Percentiles rank a stretch among this genome's conserved stretches.
Evolutionary conservation across 2,888 invertebrate species (phyloP).

Genomic region (Syritta pipiens): DNA sequence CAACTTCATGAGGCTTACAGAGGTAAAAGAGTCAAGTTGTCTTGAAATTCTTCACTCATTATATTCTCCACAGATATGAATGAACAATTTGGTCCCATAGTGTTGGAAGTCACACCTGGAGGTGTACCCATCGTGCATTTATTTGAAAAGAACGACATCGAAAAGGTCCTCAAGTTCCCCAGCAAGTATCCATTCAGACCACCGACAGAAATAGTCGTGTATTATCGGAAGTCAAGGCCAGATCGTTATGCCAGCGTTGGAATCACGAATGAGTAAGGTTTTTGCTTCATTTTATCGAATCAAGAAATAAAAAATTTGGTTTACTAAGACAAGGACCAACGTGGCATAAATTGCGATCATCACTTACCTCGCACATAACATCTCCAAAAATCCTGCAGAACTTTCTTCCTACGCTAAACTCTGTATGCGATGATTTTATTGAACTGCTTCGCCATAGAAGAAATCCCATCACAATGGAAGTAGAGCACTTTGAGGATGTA

Average conservation of each 20-base stretch:
- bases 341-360: slow-evolving; percentile 87
- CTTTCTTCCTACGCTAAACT: slow-evolving; percentile 87
- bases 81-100: slow-evolving; percentile 86
- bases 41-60: too few species aligned
- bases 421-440: slow-evolving; percentile 89
- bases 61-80: slow-evolving; percentile 82
- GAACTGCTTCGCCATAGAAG: slow-evolving; percentile 83
- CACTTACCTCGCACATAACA: slow-evolving; percentile 87
- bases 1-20: slow-evolving; percentile 89
- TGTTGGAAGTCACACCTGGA: slow-evolving; percentile 88
- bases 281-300: background rate
- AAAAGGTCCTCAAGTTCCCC: slow-evolving; percentile 86
- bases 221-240: slow-evolving; percentile 86
- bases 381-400: slow-evolving; percentile 87
- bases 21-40: slow-evolving; percentile 81
- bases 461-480: slow-evolving; percentile 80
- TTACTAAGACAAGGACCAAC: slow-evolving; percentile 85
- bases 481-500: slow-evolving; percentile 85
- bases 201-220: slow-evolving; percentile 88
- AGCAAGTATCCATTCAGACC: slow-evolving; percentile 89
- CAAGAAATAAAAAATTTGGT: slow-evolving; percentile 1
- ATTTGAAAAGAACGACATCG: slow-evolving; percentile 86
- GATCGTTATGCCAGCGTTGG: slow-evolving; percentile 91
- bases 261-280: slow-evolving; percentile 89
- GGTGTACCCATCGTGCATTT: slow-evolving; percentile 87